Percentiles rank a stretch among this genome's conserved stretches.
These are phyloP conservation scores for Micrasema minimum DNA, from an alignment of 1,140 invertebrate species.

Conservation along the genomic window DNA sequence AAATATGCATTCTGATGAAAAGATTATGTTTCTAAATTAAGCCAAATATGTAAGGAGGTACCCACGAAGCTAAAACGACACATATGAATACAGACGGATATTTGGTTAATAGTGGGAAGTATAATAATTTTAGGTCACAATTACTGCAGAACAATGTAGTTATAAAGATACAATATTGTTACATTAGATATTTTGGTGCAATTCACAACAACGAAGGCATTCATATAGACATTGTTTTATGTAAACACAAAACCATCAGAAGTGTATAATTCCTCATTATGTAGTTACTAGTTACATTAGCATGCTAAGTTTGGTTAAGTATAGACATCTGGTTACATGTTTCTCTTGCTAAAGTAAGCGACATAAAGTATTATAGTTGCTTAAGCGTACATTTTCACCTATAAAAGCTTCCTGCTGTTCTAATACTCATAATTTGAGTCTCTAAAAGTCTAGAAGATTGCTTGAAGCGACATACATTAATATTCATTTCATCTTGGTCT, in stretches of 20 bases:
- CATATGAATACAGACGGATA: neutral
- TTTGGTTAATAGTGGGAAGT: neutral
- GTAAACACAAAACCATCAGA: neutral
- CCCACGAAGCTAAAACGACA: no score
- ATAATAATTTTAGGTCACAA: neutral
- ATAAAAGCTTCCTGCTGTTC: neutral
- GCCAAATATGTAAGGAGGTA: neutral
- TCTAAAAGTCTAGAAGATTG: slow-evolving; percentile 1
- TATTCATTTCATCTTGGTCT: no score
- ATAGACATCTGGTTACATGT: slow-evolving; percentile 18
- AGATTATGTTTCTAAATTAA: neutral
- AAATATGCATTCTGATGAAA: no score
- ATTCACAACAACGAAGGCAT: slow-evolving; percentile 29
- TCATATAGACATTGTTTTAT: neutral
- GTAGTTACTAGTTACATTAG: slow-evolving; percentile 10
- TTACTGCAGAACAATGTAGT: no score
- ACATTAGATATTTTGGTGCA: neutral
- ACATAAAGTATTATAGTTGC: slow-evolving; percentile 16
- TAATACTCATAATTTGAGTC: neutral
- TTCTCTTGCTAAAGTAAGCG: slow-evolving; percentile 22
- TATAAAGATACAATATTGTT: no score
- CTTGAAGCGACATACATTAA: neutral
- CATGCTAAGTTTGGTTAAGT: slow-evolving; percentile 17
- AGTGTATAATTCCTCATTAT: no score
- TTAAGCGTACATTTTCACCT: slow-evolving; percentile 18